Base-by-base conservation (phyloP, 2,888 invertebrate species). In the Meiosimyza platycephala region DNA sequence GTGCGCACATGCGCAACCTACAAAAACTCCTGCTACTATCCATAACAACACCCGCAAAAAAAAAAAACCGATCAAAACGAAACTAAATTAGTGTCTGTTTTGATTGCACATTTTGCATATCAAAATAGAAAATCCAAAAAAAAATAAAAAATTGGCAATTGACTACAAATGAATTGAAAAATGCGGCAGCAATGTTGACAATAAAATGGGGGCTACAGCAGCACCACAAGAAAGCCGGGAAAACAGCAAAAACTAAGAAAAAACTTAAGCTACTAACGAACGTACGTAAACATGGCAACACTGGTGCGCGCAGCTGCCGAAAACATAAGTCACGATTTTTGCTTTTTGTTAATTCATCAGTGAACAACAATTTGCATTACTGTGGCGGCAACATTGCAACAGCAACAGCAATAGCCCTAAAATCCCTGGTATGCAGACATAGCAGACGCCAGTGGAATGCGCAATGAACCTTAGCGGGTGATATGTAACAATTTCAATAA, bases 321-420 rank as follows among this genome's bases (percentile, higher is more conserved):
- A 75, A 76, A 75, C 73, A 76, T 77, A 77, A 77, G 77, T 77
- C 77, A 77, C 77, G 77, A 77, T 77, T 77, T 77, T 33, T 48
- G 77, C 77, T 74, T 77, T 70, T 77, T 77, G 75, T 77, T 77
- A 77, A 77, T 77, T 77, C 77, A 77, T 77, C 77, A 77, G 72
- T 75, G 74, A 77, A 77, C 75, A 77, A 77, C 75, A 76, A 76
- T 77, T 77, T 77, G 75, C 77, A 77, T 76, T 76, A 73, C 71
- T 73, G 72, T 64, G 69, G 72, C 47, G 9, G 40, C 40, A 40
- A 40, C 55, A 74, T 64, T 40, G 52, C 68, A 57, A 28, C 33
- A 54, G 28, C 54, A 18, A 22, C 51, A 52, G 28, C 54, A 18
- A 22, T 28, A 52, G 51, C 66, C 66, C 67, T 55, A 13, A 55